Conservation (phyloP, 2,888 invertebrate genomes). For the Eucera pruinosa region DNA sequence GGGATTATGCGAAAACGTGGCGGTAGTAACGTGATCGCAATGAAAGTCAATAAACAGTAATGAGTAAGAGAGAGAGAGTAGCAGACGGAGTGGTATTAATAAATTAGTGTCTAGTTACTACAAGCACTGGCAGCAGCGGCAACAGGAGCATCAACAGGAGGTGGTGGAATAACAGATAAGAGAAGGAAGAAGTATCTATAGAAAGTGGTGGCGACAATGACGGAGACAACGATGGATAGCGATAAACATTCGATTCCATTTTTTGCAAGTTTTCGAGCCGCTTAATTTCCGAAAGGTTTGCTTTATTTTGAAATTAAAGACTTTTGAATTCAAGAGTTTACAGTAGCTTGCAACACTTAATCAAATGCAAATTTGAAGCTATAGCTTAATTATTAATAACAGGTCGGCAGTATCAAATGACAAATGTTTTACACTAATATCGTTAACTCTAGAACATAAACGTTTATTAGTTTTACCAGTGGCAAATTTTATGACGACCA, state of each 20-base stretch:
- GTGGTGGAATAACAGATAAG: conserved; percentile 36
- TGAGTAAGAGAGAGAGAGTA: conserved; percentile 76
- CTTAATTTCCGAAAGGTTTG: conserved; percentile 17
- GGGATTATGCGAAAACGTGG: conserved; percentile 53
- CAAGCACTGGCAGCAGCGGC: conserved; percentile 66
- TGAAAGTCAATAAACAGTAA: conserved; percentile 81
- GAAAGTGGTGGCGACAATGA: conserved; percentile 23
- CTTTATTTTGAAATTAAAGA: not conserved
- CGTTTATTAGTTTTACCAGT: too few relatives aligned
- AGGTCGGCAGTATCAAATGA: too few relatives aligned
- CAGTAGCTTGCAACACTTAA: too few relatives aligned
- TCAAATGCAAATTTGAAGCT: too few relatives aligned
- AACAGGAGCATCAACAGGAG: conserved; percentile 47
- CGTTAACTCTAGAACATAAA: too few relatives aligned
- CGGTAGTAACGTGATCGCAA: conserved; percentile 72
- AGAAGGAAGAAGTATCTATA: conserved; percentile 40
- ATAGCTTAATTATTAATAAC: too few relatives aligned
- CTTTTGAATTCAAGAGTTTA: too few relatives aligned
- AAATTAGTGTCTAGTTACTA: conserved; percentile 80
- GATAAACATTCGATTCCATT: conserved; percentile 15
- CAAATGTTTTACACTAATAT: too few relatives aligned
- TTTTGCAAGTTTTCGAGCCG: not conserved
- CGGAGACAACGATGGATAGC: conserved; percentile 7
- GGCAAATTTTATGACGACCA: too few relatives aligned
- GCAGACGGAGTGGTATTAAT: conserved; percentile 78